Evolutionary conservation across 2,797 vertebrate species (phyloP), one percentile per base, ranked within the genome.

Genomic region (Psittacula echo): DNA sequence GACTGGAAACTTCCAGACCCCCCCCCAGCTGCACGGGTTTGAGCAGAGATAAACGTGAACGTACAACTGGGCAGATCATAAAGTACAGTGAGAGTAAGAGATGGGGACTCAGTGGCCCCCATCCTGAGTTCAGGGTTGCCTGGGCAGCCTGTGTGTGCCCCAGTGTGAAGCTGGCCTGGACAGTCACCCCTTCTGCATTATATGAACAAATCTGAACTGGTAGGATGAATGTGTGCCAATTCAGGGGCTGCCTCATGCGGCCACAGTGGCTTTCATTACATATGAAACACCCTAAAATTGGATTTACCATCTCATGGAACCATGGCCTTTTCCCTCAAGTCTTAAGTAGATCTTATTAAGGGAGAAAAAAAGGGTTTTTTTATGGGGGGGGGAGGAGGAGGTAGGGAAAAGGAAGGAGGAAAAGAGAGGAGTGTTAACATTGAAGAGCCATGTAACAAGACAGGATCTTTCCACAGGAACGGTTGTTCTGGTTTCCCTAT

Each of bases 251-350:
- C 1, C 6, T 75, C 88, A 76, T 42, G 88, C 0, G 0, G 90
- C 65, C 85, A 76, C 8, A 17, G 91, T 3, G 87, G 8, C 96
- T 95, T 87, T 95, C 81, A 95, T 79, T 90, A 93, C 45, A 19
- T n/a, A 90, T 79, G 90, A 90, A 97, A 95, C 56, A 56, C 89
- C 87, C 78, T 90, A 85, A 94, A 96, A 95, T 94, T 90, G 90
- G 94, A 93, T 97, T 97, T 94, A 77, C 84, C 93, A 85, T 67
- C 92, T 80, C 84, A 71, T 29, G 93, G 86, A 94, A 80, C 75
- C 81, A 92, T 32, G 29, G 96, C 56, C 51, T 96, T 77, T 92
- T 93, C 67, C 92, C 61, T 92, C 72, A 89, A 85, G 93, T 68
- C 86, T 97, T 85, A 95, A 95, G 90, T 30, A 94, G 93, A 95